These are phyloP conservation scores for Prosapia bicincta DNA, from an alignment of 2,888 invertebrate genomes.

Conservation along the genomic window DNA sequence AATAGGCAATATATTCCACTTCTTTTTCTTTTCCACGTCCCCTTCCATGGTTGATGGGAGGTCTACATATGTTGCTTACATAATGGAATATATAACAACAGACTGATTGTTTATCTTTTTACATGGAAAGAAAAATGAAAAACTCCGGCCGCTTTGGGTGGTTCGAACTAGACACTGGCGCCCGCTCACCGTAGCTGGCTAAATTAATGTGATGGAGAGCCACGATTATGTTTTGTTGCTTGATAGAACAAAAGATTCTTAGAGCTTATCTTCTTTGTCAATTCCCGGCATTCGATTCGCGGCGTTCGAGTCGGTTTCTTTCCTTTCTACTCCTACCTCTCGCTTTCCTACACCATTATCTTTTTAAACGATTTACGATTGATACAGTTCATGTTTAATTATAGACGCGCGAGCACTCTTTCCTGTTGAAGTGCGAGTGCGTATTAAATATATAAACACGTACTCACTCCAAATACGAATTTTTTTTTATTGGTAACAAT, in stretches of 20 bases:
- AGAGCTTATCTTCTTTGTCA: not conserved
- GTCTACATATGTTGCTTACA: not conserved
- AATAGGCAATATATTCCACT: not conserved
- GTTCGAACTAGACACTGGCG: not conserved
- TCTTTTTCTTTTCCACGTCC: not conserved
- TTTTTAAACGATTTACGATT: not conserved
- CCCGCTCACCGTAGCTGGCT: not conserved
- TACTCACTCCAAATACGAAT: too few species aligned
- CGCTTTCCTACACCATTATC: not conserved
- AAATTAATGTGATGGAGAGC: not conserved
- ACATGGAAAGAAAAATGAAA: not conserved
- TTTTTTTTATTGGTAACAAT: too few species aligned
- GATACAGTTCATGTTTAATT: not conserved
- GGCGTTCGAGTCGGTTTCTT: not conserved
- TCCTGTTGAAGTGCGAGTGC: too few species aligned
- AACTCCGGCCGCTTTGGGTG: not conserved
- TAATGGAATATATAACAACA: constrained; percentile 2
- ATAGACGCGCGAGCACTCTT: too few species aligned
- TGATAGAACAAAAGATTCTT: not conserved
- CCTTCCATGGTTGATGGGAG: not conserved
- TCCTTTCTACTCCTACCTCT: too few species aligned
- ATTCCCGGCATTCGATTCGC: not conserved
- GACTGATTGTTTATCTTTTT: constrained; percentile 2
- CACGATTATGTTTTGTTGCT: not conserved
- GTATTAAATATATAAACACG: not conserved